Percentiles rank a stretch among this genome's conserved stretches.
These are phyloP conservation scores for Deilephila elpenor DNA, from an alignment of 2,888 invertebrate species.

Conservation along the genomic window DNA sequence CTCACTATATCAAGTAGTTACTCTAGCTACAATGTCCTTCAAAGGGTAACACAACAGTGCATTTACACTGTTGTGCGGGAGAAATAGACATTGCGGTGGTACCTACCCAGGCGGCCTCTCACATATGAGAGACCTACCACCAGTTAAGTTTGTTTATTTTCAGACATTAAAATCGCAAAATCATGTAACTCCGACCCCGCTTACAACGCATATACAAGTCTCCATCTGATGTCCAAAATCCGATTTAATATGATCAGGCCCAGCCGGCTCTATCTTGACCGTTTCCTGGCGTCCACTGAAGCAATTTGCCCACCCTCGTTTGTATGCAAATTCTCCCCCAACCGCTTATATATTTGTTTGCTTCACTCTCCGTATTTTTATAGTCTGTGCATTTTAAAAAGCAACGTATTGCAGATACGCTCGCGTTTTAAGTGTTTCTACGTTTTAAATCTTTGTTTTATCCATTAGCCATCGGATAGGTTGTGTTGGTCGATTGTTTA, in stretches of 20 bases:
- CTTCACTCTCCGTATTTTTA: conserved; percentile 64
- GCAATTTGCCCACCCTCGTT: conserved; percentile 70
- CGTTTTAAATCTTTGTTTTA: conserved; percentile 20
- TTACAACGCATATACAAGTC: background rate
- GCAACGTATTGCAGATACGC: conserved; percentile 16
- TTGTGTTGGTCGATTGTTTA: conserved; percentile 1
- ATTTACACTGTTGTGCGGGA: too few species aligned
- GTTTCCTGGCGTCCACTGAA: conserved; percentile 6
- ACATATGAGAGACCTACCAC: too few species aligned
- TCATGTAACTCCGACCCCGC: too few species aligned
- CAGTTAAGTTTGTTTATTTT: too few species aligned
- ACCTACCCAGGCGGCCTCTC: too few species aligned
- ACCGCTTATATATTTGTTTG: conserved; percentile 76
- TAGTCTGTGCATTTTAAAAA: conserved; percentile 54
- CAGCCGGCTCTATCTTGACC: conserved; percentile 28
- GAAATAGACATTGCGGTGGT: too few species aligned
- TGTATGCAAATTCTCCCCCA: conserved; percentile 74
- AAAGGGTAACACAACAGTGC: too few species aligned
- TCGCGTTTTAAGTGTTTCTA: conserved; percentile 14
- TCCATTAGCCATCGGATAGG: conserved; percentile 11
- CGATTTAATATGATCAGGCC: background rate
- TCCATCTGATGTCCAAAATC: background rate
- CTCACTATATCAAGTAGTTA: too few species aligned
- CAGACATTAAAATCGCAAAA: too few species aligned
- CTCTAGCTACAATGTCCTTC: too few species aligned